A percentile compares a stretch with the other conserved stretches of the same genome.
Evolutionary conservation across 37 sponge, comb jelly and placozoan species (phyloP).

Genomic region (Chondrosia reniformis): DNA sequence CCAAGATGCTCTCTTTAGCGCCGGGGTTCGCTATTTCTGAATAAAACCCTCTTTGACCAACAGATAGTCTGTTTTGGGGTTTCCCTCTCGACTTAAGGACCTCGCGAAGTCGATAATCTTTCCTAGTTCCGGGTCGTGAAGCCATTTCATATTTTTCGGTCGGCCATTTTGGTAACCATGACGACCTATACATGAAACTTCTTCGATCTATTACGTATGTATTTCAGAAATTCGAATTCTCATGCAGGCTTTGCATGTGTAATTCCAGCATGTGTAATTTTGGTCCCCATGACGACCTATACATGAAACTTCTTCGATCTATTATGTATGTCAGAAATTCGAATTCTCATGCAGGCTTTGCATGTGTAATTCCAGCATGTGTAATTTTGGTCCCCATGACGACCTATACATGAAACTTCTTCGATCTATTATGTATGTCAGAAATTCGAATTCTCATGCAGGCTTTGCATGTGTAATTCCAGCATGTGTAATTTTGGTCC

Average conservation of each 20-base stretch:
- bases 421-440: not conserved
- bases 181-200: not conserved
- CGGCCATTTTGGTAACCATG: not conserved
- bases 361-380: not conserved
- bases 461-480: too few species aligned
- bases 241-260: too few species aligned
- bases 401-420: not conserved
- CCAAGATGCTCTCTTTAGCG: not conserved
- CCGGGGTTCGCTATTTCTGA: constrained; percentile 62
- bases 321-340: too few species aligned
- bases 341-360: too few species aligned
- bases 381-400: not conserved
- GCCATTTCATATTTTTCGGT: not conserved
- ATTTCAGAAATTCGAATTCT: too few species aligned
- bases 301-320: not conserved
- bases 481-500: not conserved
- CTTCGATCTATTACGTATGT: not conserved
- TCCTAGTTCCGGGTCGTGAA: constrained; percentile 9
- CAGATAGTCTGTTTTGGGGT: constrained; percentile 8
- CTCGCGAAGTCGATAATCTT: not conserved
- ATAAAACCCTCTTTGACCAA: constrained; percentile 84
- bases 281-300: not conserved
- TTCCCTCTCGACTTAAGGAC: not conserved
- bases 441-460: too few species aligned
- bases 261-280: not conserved